Conservation (phyloP, 2,888 invertebrate species). For the Trachelus iudaicus region DNA sequence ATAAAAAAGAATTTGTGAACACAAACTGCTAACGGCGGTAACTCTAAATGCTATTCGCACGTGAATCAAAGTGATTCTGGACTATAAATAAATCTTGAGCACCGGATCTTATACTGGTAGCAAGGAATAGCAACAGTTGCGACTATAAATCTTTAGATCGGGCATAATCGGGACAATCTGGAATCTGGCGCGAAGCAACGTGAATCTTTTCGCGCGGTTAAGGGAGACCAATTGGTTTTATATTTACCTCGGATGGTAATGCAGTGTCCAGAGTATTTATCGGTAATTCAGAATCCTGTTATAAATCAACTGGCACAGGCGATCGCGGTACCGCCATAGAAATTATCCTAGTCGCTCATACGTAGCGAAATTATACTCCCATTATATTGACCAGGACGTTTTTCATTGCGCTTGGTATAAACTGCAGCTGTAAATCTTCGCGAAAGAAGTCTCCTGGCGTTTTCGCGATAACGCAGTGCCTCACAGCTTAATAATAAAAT, state of each 20-base stretch:
- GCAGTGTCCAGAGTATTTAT: constrained; percentile 38
- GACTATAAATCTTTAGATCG: constrained; percentile 49
- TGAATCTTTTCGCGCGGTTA: constrained; percentile 22
- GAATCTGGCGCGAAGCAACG: constrained; percentile 43
- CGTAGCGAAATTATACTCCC: constrained; percentile 27
- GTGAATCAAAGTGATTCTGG: constrained; percentile 36
- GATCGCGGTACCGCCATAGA: constrained; percentile 14
- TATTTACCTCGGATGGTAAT: constrained; percentile 35
- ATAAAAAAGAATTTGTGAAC: not conserved
- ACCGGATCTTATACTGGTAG: constrained; percentile 21
- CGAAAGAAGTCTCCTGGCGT: not conserved
- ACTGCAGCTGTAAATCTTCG: not conserved
- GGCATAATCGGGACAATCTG: constrained; percentile 51
- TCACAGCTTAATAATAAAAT: not conserved
- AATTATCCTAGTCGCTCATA: constrained; percentile 37
- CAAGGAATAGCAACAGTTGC: constrained; percentile 4
- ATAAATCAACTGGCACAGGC: constrained; percentile 39
- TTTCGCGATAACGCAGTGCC: not conserved
- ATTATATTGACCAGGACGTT: not conserved
- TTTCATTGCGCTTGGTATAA: not conserved
- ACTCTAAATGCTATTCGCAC: not conserved
- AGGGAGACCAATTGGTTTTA: constrained; percentile 6
- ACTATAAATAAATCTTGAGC: constrained; percentile 50
- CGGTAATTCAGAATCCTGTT: constrained; percentile 49
- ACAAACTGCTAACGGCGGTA: not conserved